phyloP scores from a whole-genome alignment of 2,888 invertebrate genomes.

The Augochlorella aurata region DNA sequence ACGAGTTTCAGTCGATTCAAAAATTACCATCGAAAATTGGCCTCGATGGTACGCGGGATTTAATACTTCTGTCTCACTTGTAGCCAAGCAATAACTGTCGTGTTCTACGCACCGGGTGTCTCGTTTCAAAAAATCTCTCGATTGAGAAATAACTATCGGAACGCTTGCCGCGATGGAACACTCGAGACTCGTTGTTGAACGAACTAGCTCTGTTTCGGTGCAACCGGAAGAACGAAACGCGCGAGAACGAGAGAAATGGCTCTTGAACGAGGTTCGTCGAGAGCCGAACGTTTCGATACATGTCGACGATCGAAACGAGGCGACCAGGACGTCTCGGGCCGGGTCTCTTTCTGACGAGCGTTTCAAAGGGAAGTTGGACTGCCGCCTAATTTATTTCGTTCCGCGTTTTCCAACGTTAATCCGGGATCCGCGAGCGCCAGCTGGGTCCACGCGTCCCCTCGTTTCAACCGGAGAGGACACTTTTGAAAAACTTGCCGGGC shows the following conservation, averaged over 20 bases:
- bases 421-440: conserved; percentile 28
- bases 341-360: not conserved
- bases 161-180: no score
- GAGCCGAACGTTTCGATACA: not conserved
- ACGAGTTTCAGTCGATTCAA: not conserved
- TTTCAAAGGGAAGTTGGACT: conserved; percentile 10
- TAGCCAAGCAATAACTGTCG: not conserved
- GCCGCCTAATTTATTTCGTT: conserved; percentile 18
- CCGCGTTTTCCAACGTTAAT: conserved; percentile 30
- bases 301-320: not conserved
- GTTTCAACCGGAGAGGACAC: conserved; percentile 18
- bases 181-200: not conserved
- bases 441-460: conserved; percentile 32
- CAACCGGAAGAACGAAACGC: not conserved
- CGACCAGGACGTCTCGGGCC: not conserved
- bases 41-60: not conserved
- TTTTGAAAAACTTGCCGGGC: conserved; percentile 33
- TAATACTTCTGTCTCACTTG: not conserved
- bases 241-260: not conserved
- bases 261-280: not conserved
- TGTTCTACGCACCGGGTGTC: not conserved
- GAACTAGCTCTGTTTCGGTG: not conserved
- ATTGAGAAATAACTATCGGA: not conserved
- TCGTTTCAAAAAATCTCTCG: not conserved
- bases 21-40: not conserved